Conservation (phyloP, 2,888 invertebrate genomes). For the Ormyrus thymus region DNA sequence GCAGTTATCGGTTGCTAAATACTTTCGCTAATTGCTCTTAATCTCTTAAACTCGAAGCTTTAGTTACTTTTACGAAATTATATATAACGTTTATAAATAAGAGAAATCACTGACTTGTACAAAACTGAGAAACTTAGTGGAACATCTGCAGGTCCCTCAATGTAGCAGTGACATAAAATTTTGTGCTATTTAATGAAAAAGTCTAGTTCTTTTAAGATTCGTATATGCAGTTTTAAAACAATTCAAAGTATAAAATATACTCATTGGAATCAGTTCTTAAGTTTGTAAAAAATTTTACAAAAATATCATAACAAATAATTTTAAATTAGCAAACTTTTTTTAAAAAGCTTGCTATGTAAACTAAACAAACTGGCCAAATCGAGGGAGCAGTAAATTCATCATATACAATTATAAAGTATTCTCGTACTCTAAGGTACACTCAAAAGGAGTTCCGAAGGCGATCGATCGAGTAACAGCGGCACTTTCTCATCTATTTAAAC, state of each 20-base stretch:
- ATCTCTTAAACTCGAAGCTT: constrained; percentile 47
- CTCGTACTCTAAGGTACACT: no score
- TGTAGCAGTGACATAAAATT: constrained; percentile 11
- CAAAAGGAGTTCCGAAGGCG: neutral
- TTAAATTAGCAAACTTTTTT: no score
- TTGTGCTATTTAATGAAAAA: constrained; percentile 30
- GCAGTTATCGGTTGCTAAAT: constrained; percentile 53
- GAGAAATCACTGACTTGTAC: constrained; percentile 26
- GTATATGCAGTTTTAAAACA: no score
- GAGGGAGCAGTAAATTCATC: no score
- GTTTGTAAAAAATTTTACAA: no score
- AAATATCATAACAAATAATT: no score
- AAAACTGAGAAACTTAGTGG: constrained; percentile 35
- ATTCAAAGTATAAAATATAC: no score
- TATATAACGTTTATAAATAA: neutral
- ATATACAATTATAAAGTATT: no score
- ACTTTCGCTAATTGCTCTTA: constrained; percentile 48
- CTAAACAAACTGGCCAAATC: no score
- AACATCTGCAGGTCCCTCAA: constrained; percentile 28
- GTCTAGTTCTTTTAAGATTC: constrained; percentile 17
- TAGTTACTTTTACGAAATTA: neutral
- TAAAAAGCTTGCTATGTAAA: no score
- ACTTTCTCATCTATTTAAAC: neutral
- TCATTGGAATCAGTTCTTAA: no score
- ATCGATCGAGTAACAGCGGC: neutral